Base-by-base conservation (phyloP, 2,113 vertebrate species). In the Ariopsis seemanni region DNA sequence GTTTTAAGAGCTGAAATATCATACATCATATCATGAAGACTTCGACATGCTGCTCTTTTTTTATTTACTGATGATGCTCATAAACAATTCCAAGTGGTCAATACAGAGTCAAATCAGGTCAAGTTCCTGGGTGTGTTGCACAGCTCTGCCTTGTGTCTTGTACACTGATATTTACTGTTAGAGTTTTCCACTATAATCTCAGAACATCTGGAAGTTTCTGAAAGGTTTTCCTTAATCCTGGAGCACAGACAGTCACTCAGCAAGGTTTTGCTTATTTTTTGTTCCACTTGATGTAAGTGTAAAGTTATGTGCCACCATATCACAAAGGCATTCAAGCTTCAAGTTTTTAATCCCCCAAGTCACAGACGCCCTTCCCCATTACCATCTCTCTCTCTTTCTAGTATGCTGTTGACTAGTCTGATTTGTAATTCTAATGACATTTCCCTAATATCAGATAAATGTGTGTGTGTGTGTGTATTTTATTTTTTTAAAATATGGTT, bases 401-500 rank as follows among this genome's bases (percentile, higher is more conserved):
- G 71, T 84, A 78, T 90, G 62, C 88, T 85, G 89, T 86, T 91
- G 92, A 93, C 90, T 65, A 85, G 84, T 89, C 88, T 91, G 91
- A 91, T 93, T 89, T 92, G 90, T 89, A 88, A 93, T 92, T 92
- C 90, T 88, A 93, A 93, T 93, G 89, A 92, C 65, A 83, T 89
- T 14, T 89, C 63, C 85, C 84, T 89, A 72, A 89, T 93, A 91
- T 90, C 69, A 82, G 90, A 91, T 17, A 89, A 79, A 91, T 93
- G 92, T 91, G 20, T 34, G 53, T 50, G 25, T 63, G n/a, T n/a
- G n/a, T n/a, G n/a, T 3, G 2, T 42, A 42, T 42, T 53, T 57
- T 62, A 52, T 78, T 17, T 89, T 88, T 89, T 77, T 25, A 85
- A 67, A 90, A 93, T 94, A 92, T 92, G 89, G 92, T 92, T 91